Base-by-base conservation (phyloP, 2,113 vertebrate species). In the Indicator indicator region DNA sequence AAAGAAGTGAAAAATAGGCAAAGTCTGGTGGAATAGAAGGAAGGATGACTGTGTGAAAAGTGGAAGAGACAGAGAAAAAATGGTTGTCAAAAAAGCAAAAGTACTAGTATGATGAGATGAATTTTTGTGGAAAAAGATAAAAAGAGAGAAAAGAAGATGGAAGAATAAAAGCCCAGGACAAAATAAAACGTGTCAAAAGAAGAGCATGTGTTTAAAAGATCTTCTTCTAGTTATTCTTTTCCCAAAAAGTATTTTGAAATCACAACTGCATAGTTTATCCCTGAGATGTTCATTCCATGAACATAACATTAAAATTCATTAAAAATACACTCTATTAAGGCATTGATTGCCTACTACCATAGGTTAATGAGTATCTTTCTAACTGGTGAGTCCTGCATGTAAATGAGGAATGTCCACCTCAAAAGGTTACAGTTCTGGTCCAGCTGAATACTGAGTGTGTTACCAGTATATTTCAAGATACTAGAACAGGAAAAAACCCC, bases 281-380 rank as follows among this genome's bases (percentile, higher is more conserved):
- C 38, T n/a, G 23, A 58, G 44, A 18, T 62, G 24, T 69, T 76
- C 54, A 60, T 46, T 40, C 20, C 9, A 40, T 33, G 48, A 82
- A 67, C 13, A 42, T 9, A 69, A 79, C 7, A 46, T 59, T 11
- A 89, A 67, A 77, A 80, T 16, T 56, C 16, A 71, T 55, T 68
- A 68, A 71, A 69, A 36, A 90, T 93, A 83, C 55, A 69, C 9
- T 54, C 38, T 36, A 5, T 52, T 56, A 75, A 24, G 76, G 21
- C 23, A 77, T 36, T 64, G 75, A 59, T 40, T 95, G 40, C 52
- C 64, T 60, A 70, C 54, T 82, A 60, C 64, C 71, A 93, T 16
- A 88, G 75, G 69, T 86, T 91, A 93, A 83, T 48, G 7, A 69
- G 23, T 44, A 54, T 90, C 60, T 91, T 76, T 91, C 72, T 58